Conservation (phyloP, 35 echinoderm and acorn worm genomes). For the Stichopus chloronotus region DNA sequence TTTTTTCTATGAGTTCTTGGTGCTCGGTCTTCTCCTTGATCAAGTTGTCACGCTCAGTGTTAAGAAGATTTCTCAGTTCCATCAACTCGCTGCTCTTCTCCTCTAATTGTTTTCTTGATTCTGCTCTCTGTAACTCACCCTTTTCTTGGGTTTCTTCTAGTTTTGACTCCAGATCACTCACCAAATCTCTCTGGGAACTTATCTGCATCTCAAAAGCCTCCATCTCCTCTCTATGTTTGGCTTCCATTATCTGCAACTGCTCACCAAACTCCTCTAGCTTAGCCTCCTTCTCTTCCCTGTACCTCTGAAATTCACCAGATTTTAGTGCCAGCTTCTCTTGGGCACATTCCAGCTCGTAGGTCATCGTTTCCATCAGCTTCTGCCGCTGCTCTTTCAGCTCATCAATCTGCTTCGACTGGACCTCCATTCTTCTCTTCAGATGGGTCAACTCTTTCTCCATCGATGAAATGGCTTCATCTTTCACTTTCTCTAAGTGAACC, state of each 20-base stretch:
- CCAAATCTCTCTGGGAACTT: not conserved
- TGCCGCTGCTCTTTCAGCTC: not conserved
- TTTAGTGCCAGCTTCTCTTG: conserved; percentile 41
- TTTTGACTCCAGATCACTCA: not conserved
- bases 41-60: not conserved
- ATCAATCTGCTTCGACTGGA: not conserved
- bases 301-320: conserved; percentile 22
- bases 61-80: not conserved
- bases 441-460: conserved; percentile 14
- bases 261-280: conserved; percentile 9
- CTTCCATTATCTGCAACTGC: not conserved
- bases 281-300: conserved; percentile 15
- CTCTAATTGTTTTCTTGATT: not conserved
- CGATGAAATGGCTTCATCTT: not conserved
- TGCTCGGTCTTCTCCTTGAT: not conserved
- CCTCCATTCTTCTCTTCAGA: not conserved
- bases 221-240: not conserved
- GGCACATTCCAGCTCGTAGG: conserved; percentile 34
- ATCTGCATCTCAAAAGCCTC: conserved; percentile 10
- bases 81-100: not conserved
- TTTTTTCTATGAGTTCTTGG: not conserved
- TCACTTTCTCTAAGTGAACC: not conserved
- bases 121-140: not conserved
- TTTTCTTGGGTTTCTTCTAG: not conserved
- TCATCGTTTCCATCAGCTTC: conserved; percentile 40